These are phyloP conservation scores for Oeneis ivallda DNA, from an alignment of 2,888 invertebrate species.

Conservation along the genomic window DNA sequence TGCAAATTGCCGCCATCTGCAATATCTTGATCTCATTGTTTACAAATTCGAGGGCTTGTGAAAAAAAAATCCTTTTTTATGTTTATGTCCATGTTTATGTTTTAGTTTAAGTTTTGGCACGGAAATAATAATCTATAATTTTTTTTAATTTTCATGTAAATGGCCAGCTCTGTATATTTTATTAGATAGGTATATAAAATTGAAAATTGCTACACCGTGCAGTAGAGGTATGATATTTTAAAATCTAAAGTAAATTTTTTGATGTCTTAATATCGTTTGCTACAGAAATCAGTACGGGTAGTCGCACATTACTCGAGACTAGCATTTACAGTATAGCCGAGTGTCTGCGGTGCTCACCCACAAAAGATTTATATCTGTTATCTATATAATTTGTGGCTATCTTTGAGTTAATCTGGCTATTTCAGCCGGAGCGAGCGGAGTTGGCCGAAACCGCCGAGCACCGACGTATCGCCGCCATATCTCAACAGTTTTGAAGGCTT, in stretches of 20 bases:
- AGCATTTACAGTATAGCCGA: constrained; percentile 1
- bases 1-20: too few species aligned
- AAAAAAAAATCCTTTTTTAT: too few species aligned
- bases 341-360: neutral
- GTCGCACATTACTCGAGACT: neutral
- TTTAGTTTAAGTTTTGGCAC: too few species aligned
- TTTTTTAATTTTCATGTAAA: too few species aligned
- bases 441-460: constrained; percentile 10
- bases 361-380: constrained; percentile 31
- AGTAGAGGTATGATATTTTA: neutral
- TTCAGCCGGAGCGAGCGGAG: constrained; percentile 29
- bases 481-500: constrained; percentile 33
- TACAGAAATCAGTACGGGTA: neutral
- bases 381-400: constrained; percentile 37
- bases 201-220: too few species aligned
- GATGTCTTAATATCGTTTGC: neutral
- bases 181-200: too few species aligned
- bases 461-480: constrained; percentile 30
- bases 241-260: neutral
- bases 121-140: too few species aligned
- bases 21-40: too few species aligned
- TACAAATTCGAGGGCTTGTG: too few species aligned
- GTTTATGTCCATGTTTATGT: too few species aligned
- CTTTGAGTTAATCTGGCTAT: constrained; percentile 34
- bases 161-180: too few species aligned